A percentile compares a stretch with the other conserved stretches of the same genome.
phyloP scores from a whole-genome alignment of 2,113 vertebrate species.

The Sturnus vulgaris region DNA sequence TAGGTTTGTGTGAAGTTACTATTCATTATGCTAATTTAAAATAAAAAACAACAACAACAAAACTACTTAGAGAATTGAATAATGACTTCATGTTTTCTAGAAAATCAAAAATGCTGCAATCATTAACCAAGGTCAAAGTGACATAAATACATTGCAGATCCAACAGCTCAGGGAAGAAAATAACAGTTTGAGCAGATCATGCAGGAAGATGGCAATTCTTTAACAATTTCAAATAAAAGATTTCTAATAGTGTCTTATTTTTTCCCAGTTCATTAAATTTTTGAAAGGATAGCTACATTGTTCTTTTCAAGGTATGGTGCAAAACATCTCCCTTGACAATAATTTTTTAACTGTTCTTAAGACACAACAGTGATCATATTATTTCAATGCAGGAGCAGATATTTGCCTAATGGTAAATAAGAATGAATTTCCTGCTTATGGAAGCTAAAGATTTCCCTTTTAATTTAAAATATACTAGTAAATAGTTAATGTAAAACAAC shows the following conservation, averaged over 20 bases:
- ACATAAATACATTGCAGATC: background rate
- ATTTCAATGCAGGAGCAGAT: background rate
- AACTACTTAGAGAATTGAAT: constrained; percentile 5
- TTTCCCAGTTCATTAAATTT: background rate
- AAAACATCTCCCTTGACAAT: background rate
- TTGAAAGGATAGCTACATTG: background rate
- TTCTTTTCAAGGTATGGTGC: background rate
- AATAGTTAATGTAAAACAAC: background rate
- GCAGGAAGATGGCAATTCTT: background rate
- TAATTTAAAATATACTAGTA: background rate
- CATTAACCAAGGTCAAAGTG: constrained; percentile 2
- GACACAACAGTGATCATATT: background rate
- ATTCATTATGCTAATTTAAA: background rate
- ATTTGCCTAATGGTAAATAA: background rate
- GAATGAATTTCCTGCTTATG: background rate
- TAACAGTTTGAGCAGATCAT: background rate
- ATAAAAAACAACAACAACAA: background rate
- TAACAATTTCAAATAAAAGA: background rate
- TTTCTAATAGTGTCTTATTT: background rate
- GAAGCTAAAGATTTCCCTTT: background rate
- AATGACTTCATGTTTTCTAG: background rate
- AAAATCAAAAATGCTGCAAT: constrained; percentile 5
- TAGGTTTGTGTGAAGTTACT: background rate
- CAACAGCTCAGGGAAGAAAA: background rate
- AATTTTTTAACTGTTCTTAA: background rate